Base-by-base conservation (phyloP, 2,888 invertebrate genomes). In the Taenaris catops region DNA sequence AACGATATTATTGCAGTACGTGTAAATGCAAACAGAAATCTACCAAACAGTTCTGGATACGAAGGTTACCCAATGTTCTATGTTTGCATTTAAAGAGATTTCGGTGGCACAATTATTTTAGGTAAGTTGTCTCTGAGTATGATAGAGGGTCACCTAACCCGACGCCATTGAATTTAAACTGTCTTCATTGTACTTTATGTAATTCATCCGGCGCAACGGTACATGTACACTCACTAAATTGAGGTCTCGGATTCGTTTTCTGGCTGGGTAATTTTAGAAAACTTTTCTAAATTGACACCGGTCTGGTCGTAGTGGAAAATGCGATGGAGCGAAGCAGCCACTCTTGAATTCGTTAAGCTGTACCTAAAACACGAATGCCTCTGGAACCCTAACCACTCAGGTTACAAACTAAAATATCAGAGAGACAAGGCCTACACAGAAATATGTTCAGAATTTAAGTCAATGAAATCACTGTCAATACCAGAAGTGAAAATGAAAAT, bases 11-110 rank as follows among this genome's bases (percentile, higher is more conserved):
- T 74, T 95, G 95, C 76, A 91, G 91, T 65, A 91, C 91, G 58
- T 95, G 95, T 66, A 92, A 94, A 70, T 90, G 92, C 61, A 93
- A 92, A 65, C 94, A 94, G 67, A 89, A 92, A 52, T 95, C 94
- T 3, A 95, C 95, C 6, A 95, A 95, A 71, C 92, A 94, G 69
- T 94, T 95, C 78, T 93, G 94, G 92, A 92, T 95, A 58, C 87
- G 93, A 43, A 81, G 93, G 55, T 81, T 95, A 59, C 95, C 95
- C 46, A 94, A 94, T 72, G 94, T 95, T 14, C 78, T 95, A 48
- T 95, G 95, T 78, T 74, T 95, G 56, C 95, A 95, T 68, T 88
- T 95, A 53, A 95, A 95, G 76, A 84, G 95, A 52, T 95, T 95
- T 74, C 89, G 94, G 49, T 95, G 94, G 94, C 92, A 91, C 62